phyloP scores from a whole-genome alignment of 2,888 invertebrate species.

The Serrognathus titanus region DNA sequence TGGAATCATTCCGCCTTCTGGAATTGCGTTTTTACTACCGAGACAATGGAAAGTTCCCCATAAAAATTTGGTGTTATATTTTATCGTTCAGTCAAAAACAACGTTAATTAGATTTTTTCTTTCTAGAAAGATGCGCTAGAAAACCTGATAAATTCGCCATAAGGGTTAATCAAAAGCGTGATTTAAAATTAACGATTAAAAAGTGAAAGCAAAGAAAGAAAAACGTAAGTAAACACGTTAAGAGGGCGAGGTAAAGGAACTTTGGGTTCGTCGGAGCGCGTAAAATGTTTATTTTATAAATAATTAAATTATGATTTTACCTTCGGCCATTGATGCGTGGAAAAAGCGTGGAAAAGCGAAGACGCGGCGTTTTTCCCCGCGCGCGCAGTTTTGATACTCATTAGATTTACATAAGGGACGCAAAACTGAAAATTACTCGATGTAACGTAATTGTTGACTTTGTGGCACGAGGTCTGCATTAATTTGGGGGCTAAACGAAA shows the following conservation, averaged over 20 bases:
- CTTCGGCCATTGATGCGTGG: background rate
- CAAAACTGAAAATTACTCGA: slow-evolving; percentile 14
- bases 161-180: no score
- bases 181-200: no score
- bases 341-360: slow-evolving; percentile 2
- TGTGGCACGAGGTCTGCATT: slow-evolving; percentile 38
- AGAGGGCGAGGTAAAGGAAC: slow-evolving; percentile 3
- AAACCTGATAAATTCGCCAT: no score
- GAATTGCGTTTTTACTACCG: background rate
- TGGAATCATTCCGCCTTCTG: background rate
- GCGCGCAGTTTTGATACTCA: slow-evolving; percentile 1
- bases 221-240: slow-evolving; percentile 1
- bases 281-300: slow-evolving; percentile 3
- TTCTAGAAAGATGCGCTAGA: no score
- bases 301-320: slow-evolving; percentile 5
- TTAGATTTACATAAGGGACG: slow-evolving; percentile 7
- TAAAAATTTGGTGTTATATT: no score
- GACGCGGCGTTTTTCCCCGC: background rate
- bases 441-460: slow-evolving; percentile 35
- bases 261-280: background rate
- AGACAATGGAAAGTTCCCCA: no score
- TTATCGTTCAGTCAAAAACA: no score
- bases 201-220: no score
- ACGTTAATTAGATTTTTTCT: no score
- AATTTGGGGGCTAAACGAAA: slow-evolving; percentile 40